Evolutionary conservation across 2,888 invertebrate genomes (phyloP), one percentile per base, ranked within the genome.

Genomic region (Andrena chrysosceles): DNA sequence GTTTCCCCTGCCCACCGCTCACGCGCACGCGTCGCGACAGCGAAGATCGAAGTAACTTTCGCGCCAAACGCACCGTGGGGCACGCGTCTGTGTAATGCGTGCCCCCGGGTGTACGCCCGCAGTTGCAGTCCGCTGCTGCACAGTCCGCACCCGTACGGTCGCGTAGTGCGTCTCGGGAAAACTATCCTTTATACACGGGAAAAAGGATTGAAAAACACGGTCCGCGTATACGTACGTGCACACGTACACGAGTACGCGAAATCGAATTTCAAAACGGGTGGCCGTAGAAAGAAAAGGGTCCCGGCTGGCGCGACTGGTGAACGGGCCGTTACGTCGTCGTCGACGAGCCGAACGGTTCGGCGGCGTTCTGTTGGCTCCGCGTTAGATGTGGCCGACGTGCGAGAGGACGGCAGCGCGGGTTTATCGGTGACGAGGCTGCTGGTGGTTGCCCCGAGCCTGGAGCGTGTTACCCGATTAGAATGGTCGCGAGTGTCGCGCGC

Each of bases 401-500:
- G 8, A 56, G 59, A 56, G 4, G 23, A 49, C 49, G 33, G 70
- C 49, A 29, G 70, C 29, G 52, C 48, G 48, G 42, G 13, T 77
- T 72, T 49, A 48, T 69, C 68, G 68, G 26, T 23, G 71, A 70
- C 35, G 31, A 52, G 48, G 73, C 83, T 86, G 71, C 83, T 86
- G 71, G 82, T 85, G 85, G 88, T 88, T 89, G 88, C 77, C 83
- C 80, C 80, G 85, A 77, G 70, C 35, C 64, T 70, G 76, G 73
- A 82, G 81, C 56, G 56, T 86, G 83, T 85, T 85, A 69, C 62
- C 75, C 81, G 86, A 87, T 81, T 83, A 85, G 84, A 90, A 90
- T 87, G 90, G 86, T 89, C 72, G 88, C 80, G 63, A 78, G 89
- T 84, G 89, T 89, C 88, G 90, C 88, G 88, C 90, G 88, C 90